Evolutionary conservation across 1,140 invertebrate genomes (phyloP).

Genomic region (Pantala flavescens): DNA sequence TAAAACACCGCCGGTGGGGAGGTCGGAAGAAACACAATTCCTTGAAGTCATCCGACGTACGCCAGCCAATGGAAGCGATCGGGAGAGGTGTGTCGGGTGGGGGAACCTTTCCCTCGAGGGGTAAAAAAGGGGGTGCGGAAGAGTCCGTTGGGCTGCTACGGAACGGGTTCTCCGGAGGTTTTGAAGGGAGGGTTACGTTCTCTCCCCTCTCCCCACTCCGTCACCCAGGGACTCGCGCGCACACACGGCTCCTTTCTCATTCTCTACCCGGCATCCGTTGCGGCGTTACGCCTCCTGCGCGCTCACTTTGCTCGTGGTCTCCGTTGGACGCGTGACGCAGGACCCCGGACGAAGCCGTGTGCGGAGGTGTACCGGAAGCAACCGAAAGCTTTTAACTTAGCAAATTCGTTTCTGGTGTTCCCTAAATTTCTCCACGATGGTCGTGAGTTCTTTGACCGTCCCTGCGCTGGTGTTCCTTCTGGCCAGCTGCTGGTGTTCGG

Average conservation of each 20-base stretch:
- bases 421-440: neutral
- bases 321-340: neutral
- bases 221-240: neutral
- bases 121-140: neutral
- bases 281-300: neutral
- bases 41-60: neutral
- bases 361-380: neutral
- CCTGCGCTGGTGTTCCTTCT: neutral
- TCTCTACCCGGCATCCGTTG: neutral
- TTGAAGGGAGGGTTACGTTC: neutral
- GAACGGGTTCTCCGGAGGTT: neutral
- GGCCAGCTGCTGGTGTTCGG: neutral
- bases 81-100: neutral
- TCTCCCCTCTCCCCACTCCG: neutral
- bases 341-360: neutral
- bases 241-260: neutral
- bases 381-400: neutral
- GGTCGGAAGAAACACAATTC: constrained; percentile 8
- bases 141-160: neutral
- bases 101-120: neutral
- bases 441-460: neutral
- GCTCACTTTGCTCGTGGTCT: neutral
- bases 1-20: neutral
- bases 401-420: neutral
- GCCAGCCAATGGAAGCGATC: neutral